Conservation (phyloP, 2,113 vertebrate genomes). For the Ursus arctos region DNA sequence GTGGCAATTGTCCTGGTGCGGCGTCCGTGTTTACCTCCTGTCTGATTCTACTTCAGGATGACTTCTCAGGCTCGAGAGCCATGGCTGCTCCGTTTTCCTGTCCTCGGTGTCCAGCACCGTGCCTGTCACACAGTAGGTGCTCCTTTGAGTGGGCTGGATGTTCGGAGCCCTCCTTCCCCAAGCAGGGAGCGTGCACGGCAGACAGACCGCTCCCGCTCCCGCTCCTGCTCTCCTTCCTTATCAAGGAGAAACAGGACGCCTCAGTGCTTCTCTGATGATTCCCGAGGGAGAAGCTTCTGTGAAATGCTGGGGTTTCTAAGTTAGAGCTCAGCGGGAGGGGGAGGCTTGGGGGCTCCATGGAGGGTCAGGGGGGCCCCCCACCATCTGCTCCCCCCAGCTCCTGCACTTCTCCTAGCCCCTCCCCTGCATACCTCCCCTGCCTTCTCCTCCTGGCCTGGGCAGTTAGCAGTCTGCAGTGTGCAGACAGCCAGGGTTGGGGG, state of each 20-base stretch:
- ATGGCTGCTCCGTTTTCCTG: accelerated
- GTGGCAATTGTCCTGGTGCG: accelerated
- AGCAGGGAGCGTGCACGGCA: accelerated
- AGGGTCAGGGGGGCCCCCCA: neutral
- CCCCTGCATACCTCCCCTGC: neutral
- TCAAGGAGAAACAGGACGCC: neutral
- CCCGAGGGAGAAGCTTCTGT: neutral
- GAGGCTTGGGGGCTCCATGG: neutral
- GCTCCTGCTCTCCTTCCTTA: neutral
- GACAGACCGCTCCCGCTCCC: too few species aligned
- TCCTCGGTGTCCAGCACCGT: accelerated
- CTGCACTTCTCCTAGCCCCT: too few species aligned
- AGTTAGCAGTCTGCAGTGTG: accelerated
- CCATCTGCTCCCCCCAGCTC: neutral
- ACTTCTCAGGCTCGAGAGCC: neutral
- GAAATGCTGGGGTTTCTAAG: neutral
- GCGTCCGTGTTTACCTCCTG: accelerated
- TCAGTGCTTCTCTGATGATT: neutral
- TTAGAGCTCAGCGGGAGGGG: neutral
- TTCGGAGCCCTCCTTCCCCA: neutral
- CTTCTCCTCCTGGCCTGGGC: neutral
- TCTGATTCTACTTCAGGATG: neutral
- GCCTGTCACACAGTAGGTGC: neutral
- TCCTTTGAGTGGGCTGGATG: neutral
- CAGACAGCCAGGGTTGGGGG: neutral